Conservation (phyloP, 2,113 vertebrate genomes). For the Salvelinus namaycush region DNA sequence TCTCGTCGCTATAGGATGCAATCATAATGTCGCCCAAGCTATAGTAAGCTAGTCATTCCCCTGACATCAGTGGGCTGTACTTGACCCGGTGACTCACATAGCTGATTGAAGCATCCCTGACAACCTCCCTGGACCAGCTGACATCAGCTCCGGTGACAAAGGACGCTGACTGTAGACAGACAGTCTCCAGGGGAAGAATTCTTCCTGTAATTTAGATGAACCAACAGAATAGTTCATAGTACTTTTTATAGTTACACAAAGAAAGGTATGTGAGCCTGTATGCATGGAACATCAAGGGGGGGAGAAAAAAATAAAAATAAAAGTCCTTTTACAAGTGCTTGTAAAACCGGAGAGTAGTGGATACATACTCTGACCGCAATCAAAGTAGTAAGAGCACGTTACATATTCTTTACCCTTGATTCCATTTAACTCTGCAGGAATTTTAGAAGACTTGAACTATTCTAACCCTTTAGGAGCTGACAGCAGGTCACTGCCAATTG, state of each 20-base stretch:
- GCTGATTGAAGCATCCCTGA: slow-evolving; percentile 78
- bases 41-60: too few relatives aligned
- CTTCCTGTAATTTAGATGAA: slow-evolving; percentile 78
- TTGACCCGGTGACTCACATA: slow-evolving; percentile 73
- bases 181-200: slow-evolving; percentile 82
- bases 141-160: slow-evolving; percentile 74
- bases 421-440: not conserved
- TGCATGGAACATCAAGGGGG: not conserved
- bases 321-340: too few relatives aligned
- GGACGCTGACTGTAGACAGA: slow-evolving; percentile 80
- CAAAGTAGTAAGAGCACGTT: not conserved
- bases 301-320: too few relatives aligned
- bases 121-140: slow-evolving; percentile 86
- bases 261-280: not conserved
- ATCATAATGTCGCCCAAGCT: too few relatives aligned
- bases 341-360: not conserved
- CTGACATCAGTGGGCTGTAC: not conserved
- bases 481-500: not conserved
- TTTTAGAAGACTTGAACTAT: not conserved
- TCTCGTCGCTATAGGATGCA: too few relatives aligned
- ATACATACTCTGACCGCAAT: not conserved
- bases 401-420: not conserved
- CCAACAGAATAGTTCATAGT: not conserved
- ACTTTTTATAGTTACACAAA: too few relatives aligned
- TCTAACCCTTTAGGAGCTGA: not conserved